These are phyloP conservation scores for Elaphurus davidianus DNA, from an alignment of 2,113 vertebrate genomes.

Conservation along the genomic window DNA sequence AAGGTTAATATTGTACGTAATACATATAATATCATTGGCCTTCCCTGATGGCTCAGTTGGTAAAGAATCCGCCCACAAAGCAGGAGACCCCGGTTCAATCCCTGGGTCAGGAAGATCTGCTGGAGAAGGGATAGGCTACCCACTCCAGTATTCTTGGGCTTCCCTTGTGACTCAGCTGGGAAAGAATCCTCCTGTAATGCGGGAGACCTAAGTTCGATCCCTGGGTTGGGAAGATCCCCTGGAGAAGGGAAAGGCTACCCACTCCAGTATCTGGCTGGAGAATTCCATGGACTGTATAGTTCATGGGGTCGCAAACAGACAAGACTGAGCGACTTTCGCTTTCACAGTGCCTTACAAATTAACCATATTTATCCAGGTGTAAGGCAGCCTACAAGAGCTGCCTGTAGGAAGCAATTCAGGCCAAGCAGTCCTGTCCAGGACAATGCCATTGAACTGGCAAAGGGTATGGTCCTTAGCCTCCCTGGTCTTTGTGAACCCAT, in stretches of 20 bases:
- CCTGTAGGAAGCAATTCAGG: neutral
- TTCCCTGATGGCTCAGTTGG: neutral
- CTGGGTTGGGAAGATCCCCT: neutral
- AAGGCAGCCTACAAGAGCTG: neutral
- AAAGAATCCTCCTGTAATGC: neutral
- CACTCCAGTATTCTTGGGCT: neutral
- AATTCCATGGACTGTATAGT: neutral
- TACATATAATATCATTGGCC: neutral
- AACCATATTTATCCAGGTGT: neutral
- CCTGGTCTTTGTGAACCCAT: neutral
- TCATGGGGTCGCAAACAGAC: neutral
- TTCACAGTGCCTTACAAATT: neutral
- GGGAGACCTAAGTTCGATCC: fast-evolving
- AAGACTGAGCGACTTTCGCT: neutral
- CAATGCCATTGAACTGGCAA: neutral
- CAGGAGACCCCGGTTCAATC: neutral
- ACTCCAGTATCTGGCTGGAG: neutral
- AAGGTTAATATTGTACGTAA: neutral
- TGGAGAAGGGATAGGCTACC: neutral
- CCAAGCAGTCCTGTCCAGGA: neutral
- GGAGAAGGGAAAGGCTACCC: neutral
- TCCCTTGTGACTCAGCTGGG: neutral
- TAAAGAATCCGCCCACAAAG: neutral
- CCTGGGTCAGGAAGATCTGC: neutral
- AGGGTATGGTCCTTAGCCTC: neutral